Base-by-base conservation (phyloP, 2,797 vertebrate genomes). In the Megaceryle alcyon region DNA sequence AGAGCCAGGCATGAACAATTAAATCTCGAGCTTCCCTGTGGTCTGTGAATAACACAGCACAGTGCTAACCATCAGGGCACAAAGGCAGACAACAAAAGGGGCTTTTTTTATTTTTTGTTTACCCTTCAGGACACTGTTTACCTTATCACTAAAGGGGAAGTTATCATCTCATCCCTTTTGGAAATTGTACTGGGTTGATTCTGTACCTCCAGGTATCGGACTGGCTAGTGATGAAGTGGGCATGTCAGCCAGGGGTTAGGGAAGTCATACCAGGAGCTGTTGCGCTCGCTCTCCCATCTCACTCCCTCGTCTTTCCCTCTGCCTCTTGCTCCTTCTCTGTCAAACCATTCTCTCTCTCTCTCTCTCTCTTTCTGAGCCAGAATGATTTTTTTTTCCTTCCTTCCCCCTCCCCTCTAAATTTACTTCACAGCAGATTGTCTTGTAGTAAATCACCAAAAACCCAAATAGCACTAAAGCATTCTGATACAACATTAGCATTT, bases 401-500 rank as follows among this genome's bases (percentile, higher is more conserved):
- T 96, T 96, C 96, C 90, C 96, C 96, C 97, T 97, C 96, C 96
- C 86, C 93, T 98, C 97, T 98, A 98, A 98, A 98, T 98, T 98
- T 98, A 98, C 98, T 98, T 98, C 98, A 98, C 98, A 98, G 98
- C 98, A 98, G 98, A 98, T 98, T 98, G 98, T 98, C 98, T 98
- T 98, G 97, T 98, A 98, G 98, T 98, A 98, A 98, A 98, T 98
- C 98, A 98, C 98, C 98, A 97, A 98, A 98, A 98, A 98, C 98
- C 98, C 98, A 98, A 98, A 98, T 98, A 98, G 98, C 98, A 98
- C 98, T 98, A 98, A 98, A 98, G 98, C 98, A 98, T 98, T 98
- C 98, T 98, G 98, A 98, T 98, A 98, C 98, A 98, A 98, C 98
- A 98, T 98, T 98, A 98, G 98, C 98, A 98, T 98, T 98, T 98